A percentile compares a stretch with the other conserved stretches of the same genome.
phyloP scores from a whole-genome alignment of 2,888 invertebrate genomes.

The Thymelicus acteon region DNA sequence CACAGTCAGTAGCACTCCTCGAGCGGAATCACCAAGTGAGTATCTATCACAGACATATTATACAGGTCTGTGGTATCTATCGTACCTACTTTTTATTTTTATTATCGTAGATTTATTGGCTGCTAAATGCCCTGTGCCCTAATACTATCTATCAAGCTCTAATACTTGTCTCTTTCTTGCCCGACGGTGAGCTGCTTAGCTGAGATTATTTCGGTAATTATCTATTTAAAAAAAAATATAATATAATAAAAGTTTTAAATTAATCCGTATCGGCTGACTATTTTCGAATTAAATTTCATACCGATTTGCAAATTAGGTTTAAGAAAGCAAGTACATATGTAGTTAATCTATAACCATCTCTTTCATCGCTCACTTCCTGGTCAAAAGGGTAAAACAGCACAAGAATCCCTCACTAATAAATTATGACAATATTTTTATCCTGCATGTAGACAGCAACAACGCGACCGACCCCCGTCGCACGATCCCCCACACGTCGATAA shows the following conservation, averaged over 20 bases:
- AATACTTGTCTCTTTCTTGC: background rate
- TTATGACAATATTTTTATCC: background rate
- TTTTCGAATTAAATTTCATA: too few species aligned
- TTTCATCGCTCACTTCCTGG: background rate
- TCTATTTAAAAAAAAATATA: too few species aligned
- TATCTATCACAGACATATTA: too few species aligned
- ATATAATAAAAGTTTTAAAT: too few species aligned
- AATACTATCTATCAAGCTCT: background rate
- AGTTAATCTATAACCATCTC: too few species aligned
- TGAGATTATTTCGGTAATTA: too few species aligned
- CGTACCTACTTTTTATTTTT: background rate
- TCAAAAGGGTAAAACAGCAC: background rate
- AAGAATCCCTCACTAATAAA: background rate
- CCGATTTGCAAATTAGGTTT: too few species aligned
- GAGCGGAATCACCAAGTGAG: background rate
- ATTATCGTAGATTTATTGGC: background rate
- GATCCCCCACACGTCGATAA: background rate
- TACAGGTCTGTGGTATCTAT: too few species aligned
- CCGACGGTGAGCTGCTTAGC: background rate
- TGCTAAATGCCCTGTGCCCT: background rate
- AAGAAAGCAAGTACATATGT: too few species aligned
- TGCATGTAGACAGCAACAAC: constrained; percentile 1
- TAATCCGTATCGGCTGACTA: too few species aligned
- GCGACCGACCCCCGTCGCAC: background rate
- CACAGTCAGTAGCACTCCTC: constrained; percentile 45